Base-by-base conservation (phyloP, 1,140 invertebrate species). In the Drosophila insularis region DNA sequence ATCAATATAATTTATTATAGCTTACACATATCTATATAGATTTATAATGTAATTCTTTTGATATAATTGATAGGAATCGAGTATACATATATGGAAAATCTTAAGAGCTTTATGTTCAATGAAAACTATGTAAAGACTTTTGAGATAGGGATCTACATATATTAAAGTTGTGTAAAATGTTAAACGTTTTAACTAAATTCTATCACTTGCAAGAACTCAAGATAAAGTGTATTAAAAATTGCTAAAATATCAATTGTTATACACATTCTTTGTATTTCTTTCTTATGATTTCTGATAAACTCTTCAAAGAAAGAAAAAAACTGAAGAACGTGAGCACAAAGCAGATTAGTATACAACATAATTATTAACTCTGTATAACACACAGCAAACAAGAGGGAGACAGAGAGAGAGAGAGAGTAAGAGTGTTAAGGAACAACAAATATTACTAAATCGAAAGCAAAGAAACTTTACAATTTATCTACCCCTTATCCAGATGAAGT, bases 221-320 rank as follows among this genome's bases (percentile, higher is more conserved):
- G 27, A 27, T 2, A 21, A 50, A 50, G 43, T 3, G 6, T 39
- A 11, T 68, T 39, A 13, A 19, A 31, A 32, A 7, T 31, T 31
- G 13, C 14, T 62, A 74, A 66, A 39, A n/a, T 4, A 39, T 13
- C 13, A 39, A 11, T 11, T 11, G n/a, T n/a, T 40, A 40, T 14
- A 40, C n/a, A 40, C 63, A 39, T 63, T 72, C 61, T 66, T 43
- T 37, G 2, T 46, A 37, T 7, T 70, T 23, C 1, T 27, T 54
- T 65, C 74, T 37, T 46, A 31, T 71, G 74, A 61, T 74, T 81
- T 78, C 81, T 81, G 81, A 86, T 74, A 75, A 85, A 78, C 81
- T 85, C 81, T 81, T 81, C 74, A 75, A 37, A 13, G 35, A 64
- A 46, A 63, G 59, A 55, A 50, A 55, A 32, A 59, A 74, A 75